Conservation (phyloP, 1,140 invertebrate species). For the Drosophila bocqueti region DNA sequence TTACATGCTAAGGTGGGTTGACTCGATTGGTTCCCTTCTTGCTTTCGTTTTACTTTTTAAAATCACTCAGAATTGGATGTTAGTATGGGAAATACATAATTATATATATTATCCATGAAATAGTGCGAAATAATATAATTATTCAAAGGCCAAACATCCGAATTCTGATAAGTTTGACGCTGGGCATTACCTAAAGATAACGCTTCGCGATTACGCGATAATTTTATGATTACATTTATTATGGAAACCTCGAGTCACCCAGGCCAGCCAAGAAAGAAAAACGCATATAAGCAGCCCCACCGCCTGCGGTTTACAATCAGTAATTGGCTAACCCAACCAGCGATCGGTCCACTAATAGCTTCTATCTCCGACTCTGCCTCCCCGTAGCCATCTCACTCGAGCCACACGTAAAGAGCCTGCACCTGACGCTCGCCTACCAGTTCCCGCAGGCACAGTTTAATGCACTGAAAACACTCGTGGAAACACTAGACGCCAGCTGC, state of each 20-base stretch:
- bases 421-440: slow-evolving; percentile 95
- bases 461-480: slow-evolving; percentile 90
- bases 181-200: slow-evolving; percentile 21
- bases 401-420: slow-evolving; percentile 92
- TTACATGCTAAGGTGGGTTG: neutral
- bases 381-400: slow-evolving; percentile 89
- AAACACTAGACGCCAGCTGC: slow-evolving; percentile 88
- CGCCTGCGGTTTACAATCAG: slow-evolving; percentile 9
- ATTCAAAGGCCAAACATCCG: neutral
- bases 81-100: no score
- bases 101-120: neutral
- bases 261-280: neutral
- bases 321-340: slow-evolving; percentile 2
- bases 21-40: neutral
- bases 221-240: slow-evolving; percentile 5
- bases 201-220: no score
- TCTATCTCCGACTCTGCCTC: slow-evolving; percentile 29
- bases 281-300: slow-evolving; percentile 34
- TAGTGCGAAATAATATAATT: neutral
- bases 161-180: slow-evolving; percentile 4
- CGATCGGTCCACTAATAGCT: slow-evolving; percentile 55
- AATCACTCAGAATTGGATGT: neutral
- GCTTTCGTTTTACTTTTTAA: neutral
- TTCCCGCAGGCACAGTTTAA: slow-evolving; percentile 91
- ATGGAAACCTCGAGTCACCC: slow-evolving; percentile 23